Evolutionary conservation across 2,888 invertebrate species (phyloP), one percentile per base, ranked within the genome.

Genomic region (Psylliodes chrysocephalus): DNA sequence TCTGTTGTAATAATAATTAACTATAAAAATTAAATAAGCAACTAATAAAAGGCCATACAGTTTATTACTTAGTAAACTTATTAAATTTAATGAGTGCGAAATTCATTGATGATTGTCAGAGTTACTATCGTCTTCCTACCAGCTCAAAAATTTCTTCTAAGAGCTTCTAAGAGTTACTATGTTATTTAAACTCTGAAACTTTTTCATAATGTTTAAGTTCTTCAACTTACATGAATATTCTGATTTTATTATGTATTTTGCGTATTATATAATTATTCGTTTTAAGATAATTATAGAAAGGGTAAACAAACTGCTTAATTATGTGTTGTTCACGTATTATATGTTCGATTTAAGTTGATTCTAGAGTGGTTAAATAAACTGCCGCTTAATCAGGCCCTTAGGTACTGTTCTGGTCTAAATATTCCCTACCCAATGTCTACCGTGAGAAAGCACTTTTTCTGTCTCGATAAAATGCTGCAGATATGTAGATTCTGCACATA

Each of bases 351-450:
- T 14, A 46, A 44, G 55, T 44, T 55, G 44, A 46, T 30, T 46
- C 44, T 44, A 22, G 54, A 54, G 42, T 25, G 14, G 40, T 12
- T 40, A 14, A 54, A 15, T 54, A 54, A 54, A 42, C 54, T 54
- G 42, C 54, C 19, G 28, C 42, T 54, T 54, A 54, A 42, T 54
- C 30, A 55, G 30, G 33, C 55, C 55, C 55, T 55, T 33, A 19
- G 46, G 55, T 55, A 55, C 55, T 55, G 55, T 55, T 55, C 55
- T 55, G 44, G 44, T 55, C 55, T 42, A 44, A 55, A 55, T 55
- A 55, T 33, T 55, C 33, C 12, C n/a, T 33, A 33, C 19, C n/a
- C 42, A 55, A 3, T 33, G 55, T 55, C 55, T 55, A 33, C 18
- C 55, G 55, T 55, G 55, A 44, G 55, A 55, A 55, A 55, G 55